Evolutionary conservation across 2,888 invertebrate genomes (phyloP), one percentile per base, ranked within the genome.

Genomic region (Hypomecis punctinalis): DNA sequence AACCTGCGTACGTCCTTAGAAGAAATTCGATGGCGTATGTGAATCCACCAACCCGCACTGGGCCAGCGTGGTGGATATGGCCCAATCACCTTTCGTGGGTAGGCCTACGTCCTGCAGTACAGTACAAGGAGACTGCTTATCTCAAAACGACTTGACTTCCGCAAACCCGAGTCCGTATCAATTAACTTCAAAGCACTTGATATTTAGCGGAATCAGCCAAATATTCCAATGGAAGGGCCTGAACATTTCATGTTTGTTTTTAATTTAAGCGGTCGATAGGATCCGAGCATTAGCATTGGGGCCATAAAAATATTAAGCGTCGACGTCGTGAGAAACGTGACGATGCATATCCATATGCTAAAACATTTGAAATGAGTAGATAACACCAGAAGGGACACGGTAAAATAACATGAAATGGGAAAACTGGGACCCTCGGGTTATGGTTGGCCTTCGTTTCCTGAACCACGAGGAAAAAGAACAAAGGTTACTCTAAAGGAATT

Each of bases 261-360:
- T 78, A 81, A 84, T 85, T 80, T 79, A 72, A 73, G 66, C 73
- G 55, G 63, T 56, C 69, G 64, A 69, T 70, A 63, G 54, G 66
- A 48, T 52, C 52, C 66, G 58, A 63, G 51, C 58, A 67, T 66
- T 61, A 69, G 66, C 77, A 59, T 63, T 66, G 76, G 78, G 63
- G 63, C 71, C 72, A 73, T 81, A 82, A 82, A 81, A 81, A 81
- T 70, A 75, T 79, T 69, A 78, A 78, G 75, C 71, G 68, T 71
- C 74, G 54, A 23, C 65, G 10, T 40, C 54, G 63, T 66, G 63
- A 59, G 72, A 70, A 72, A 84, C 89, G 88, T 88, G 89, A 76
- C 76, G 71, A 47, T 68, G 88, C 86, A 88, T 88, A 84, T 71
- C 74, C 75, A 75, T 74, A 69, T 77, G 74, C 76, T 59, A 45